Evolutionary conservation across 2,797 vertebrate species (phyloP).

Genomic region (Rhinatrema bivittatum): DNA sequence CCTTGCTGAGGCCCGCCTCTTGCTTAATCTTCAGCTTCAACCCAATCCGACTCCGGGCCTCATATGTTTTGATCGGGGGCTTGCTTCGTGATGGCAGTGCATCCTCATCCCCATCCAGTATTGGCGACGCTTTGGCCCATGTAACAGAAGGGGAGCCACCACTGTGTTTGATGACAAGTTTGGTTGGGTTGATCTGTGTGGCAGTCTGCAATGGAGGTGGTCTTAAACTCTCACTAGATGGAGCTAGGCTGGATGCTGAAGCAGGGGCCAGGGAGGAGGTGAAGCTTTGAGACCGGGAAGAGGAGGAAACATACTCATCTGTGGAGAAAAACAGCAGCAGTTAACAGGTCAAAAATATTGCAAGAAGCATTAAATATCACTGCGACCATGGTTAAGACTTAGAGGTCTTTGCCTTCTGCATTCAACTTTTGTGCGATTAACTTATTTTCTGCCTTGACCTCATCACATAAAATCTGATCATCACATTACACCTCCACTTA

Average conservation of each 20-base stretch:
- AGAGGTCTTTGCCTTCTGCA: too few relatives aligned
- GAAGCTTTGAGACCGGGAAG: slow-evolving; percentile 35
- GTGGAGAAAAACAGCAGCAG: slow-evolving; percentile 12
- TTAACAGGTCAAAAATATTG: neutral
- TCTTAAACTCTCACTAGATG: slow-evolving; percentile 13
- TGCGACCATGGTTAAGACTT: too few relatives aligned
- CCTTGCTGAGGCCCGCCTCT: slow-evolving; percentile 85
- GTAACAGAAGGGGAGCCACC: slow-evolving; percentile 64
- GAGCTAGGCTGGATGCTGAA: slow-evolving; percentile 6
- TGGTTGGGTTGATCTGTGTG: slow-evolving; percentile 57
- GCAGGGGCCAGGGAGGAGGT: slow-evolving; percentile 1
- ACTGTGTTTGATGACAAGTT: slow-evolving; percentile 84
- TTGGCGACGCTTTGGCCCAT: slow-evolving; percentile 47
- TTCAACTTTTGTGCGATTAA: too few relatives aligned
- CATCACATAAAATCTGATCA: too few relatives aligned
- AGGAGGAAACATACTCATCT: slow-evolving; percentile 81
- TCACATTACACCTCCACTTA: too few relatives aligned
- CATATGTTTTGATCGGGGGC: slow-evolving; percentile 89
- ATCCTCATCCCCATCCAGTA: slow-evolving; percentile 65
- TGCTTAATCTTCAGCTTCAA: slow-evolving; percentile 95
- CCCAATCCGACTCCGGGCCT: slow-evolving; percentile 83
- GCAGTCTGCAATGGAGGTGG: neutral
- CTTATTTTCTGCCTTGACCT: too few relatives aligned
- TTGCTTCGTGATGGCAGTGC: slow-evolving; percentile 78
- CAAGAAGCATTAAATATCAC: too few relatives aligned